phyloP scores from a whole-genome alignment of 1,140 invertebrate species.

The Drosophila malerkotliana region DNA sequence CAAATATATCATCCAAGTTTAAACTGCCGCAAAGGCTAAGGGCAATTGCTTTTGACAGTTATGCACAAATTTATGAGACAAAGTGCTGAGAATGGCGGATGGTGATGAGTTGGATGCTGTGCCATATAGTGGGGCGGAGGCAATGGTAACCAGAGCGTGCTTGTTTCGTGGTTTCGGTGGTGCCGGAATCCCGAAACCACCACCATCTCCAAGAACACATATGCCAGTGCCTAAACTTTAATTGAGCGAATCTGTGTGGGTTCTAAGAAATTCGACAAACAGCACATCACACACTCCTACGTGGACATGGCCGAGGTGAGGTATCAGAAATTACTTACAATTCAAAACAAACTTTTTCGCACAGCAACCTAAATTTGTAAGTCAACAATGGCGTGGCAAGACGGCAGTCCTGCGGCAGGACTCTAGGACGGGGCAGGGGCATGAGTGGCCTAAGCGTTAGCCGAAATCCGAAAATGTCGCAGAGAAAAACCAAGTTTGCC shows the following conservation, averaged over 20 bases:
- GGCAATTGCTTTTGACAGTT: conserved; percentile 81
- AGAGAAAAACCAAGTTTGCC: conserved; percentile 37
- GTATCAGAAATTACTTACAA: conserved; percentile 82
- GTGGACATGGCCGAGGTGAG: conserved; percentile 57
- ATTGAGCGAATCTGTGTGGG: conserved; percentile 65
- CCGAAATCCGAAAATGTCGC: conserved; percentile 76
- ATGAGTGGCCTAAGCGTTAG: conserved; percentile 58
- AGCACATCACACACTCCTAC: conserved; percentile 6
- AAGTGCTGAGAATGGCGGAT: conserved; percentile 60
- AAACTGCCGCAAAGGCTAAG: conserved; percentile 80
- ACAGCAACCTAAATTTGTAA: conserved; percentile 78
- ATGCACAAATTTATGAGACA: conserved; percentile 81
- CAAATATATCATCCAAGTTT: conserved; percentile 81
- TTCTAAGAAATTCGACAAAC: conserved; percentile 10
- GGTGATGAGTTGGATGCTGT: neutral
- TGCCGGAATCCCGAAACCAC: neutral
- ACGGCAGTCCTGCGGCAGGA: neutral
- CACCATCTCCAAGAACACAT: conserved; percentile 9
- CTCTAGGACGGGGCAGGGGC: neutral
- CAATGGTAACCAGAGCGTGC: conserved; percentile 12
- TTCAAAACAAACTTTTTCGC: conserved; percentile 80
- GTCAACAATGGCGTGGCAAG: conserved; percentile 66
- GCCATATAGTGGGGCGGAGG: too few relatives aligned
- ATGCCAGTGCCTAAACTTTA: conserved; percentile 58
- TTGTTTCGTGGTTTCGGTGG: conserved; percentile 33